A percentile compares a stretch with the other conserved stretches of the same genome.
These are phyloP conservation scores for Drosophila subquinaria DNA, from an alignment of 2,888 invertebrate genomes.

Conservation along the genomic window DNA sequence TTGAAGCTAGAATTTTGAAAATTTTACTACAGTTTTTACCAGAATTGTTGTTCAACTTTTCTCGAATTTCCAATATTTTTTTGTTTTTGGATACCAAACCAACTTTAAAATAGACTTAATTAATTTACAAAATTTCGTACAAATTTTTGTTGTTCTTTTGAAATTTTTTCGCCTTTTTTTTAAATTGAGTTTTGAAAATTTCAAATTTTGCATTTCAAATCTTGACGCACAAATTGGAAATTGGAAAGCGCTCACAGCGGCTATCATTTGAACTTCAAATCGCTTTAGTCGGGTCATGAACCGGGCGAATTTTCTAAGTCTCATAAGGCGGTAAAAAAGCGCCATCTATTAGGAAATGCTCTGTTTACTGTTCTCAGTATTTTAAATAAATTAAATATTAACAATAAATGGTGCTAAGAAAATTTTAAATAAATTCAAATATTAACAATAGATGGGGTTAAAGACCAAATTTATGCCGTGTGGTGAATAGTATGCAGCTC, in stretches of 20 bases:
- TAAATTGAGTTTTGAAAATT: too few species aligned
- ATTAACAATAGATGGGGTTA: not conserved
- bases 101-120: too few species aligned
- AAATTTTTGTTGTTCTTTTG: too few species aligned
- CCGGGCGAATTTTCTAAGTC: not conserved
- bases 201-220: too few species aligned
- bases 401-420: not conserved
- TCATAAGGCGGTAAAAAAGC: not conserved
- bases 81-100: too few species aligned
- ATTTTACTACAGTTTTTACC: too few species aligned
- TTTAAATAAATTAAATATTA: not conserved
- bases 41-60: too few species aligned
- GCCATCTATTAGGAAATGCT: conserved; percentile 7
- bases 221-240: too few species aligned
- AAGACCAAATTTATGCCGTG: not conserved
- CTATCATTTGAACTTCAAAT: not conserved
- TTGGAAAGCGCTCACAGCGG: not conserved
- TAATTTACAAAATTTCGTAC: too few species aligned
- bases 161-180: too few species aligned
- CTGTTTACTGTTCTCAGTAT: conserved; percentile 6
- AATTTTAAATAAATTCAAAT: not conserved
- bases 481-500: not conserved
- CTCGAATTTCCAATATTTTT: too few species aligned
- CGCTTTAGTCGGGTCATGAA: not conserved
- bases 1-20: too few species aligned